Evolutionary conservation across 2,113 vertebrate species (phyloP).

Genomic region (Trichomycterus rosablanca): DNA sequence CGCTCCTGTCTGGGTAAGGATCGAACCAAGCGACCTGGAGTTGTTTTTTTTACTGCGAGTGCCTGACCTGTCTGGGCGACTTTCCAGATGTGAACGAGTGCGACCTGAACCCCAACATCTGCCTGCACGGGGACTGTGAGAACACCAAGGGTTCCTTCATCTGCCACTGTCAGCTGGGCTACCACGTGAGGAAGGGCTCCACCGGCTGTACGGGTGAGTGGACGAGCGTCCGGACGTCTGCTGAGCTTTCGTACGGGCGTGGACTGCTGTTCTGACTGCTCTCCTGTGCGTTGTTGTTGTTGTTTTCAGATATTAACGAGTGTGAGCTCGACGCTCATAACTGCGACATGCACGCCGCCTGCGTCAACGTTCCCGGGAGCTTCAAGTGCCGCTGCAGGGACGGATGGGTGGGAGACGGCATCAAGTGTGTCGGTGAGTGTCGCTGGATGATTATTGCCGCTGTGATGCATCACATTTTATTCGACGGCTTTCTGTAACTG

Average conservation of each 20-base stretch:
- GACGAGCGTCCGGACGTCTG: background rate
- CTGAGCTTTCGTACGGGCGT: too few species aligned
- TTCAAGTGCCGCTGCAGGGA: slow-evolving; percentile 89
- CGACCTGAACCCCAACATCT: slow-evolving; percentile 87
- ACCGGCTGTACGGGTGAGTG: slow-evolving; percentile 82
- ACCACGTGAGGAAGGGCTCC: slow-evolving; percentile 83
- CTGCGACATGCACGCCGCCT: slow-evolving; percentile 85
- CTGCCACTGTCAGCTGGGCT: slow-evolving; percentile 87
- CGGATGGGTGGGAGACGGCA: slow-evolving; percentile 85
- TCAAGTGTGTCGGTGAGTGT: slow-evolving; percentile 87
- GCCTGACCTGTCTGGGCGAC: background rate
- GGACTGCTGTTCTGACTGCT: too few species aligned
- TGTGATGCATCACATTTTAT: too few species aligned
- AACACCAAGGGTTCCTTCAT: slow-evolving; percentile 94
- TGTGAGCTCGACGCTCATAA: slow-evolving; percentile 86
- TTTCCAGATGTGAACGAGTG: slow-evolving; percentile 85
- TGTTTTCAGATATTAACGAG: slow-evolving; percentile 82
- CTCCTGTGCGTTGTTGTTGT: background rate
- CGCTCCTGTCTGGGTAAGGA: slow-evolving; percentile 82
- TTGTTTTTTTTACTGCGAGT: background rate
- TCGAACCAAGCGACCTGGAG: too few species aligned
- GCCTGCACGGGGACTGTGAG: slow-evolving; percentile 85
- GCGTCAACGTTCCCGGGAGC: slow-evolving; percentile 86
- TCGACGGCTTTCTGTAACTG: too few species aligned
- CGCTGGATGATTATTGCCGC: too few species aligned